Evolutionary conservation across 2,888 invertebrate species (phyloP).

Genomic region (Oscheius myriophilus): DNA sequence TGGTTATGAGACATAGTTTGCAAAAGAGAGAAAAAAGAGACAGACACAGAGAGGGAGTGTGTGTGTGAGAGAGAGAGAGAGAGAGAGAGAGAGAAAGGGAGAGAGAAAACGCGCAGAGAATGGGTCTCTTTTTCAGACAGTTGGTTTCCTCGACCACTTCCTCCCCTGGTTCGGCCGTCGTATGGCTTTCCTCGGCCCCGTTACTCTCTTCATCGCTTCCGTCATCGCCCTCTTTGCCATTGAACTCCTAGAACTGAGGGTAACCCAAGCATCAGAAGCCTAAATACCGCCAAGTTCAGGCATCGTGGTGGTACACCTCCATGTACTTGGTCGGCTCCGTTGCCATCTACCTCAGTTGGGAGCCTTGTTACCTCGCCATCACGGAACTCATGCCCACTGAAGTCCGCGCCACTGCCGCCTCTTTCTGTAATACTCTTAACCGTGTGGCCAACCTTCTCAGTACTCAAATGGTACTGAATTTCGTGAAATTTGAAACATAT

Average conservation of each 20-base stretch:
- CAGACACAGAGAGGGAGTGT: too few species aligned
- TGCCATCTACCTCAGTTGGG: conserved; percentile 1
- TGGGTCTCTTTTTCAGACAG: too few species aligned
- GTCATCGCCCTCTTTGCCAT: neutral
- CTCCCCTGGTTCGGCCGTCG: too few species aligned
- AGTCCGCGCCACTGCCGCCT: neutral
- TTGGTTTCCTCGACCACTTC: too few species aligned
- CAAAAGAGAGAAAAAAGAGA: too few species aligned
- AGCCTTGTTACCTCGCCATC: neutral
- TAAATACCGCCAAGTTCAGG: neutral
- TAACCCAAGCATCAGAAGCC: neutral
- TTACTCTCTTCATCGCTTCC: neutral
- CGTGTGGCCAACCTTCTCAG: neutral
- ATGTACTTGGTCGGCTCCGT: neutral
- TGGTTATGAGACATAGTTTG: too few species aligned
- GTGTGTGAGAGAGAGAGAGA: too few species aligned
- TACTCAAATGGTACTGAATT: neutral
- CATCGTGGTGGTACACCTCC: neutral
- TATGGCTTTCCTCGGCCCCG: neutral
- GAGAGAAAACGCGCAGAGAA: too few species aligned
- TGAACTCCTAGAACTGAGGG: neutral
- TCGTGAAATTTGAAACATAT: neutral
- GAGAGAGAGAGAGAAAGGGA: too few species aligned
- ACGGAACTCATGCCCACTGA: neutral
- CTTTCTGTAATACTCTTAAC: neutral